A percentile compares a stretch with the other conserved stretches of the same genome.
phyloP scores from a whole-genome alignment of 2,888 invertebrate genomes.

The Digitonthophagus gazella region DNA sequence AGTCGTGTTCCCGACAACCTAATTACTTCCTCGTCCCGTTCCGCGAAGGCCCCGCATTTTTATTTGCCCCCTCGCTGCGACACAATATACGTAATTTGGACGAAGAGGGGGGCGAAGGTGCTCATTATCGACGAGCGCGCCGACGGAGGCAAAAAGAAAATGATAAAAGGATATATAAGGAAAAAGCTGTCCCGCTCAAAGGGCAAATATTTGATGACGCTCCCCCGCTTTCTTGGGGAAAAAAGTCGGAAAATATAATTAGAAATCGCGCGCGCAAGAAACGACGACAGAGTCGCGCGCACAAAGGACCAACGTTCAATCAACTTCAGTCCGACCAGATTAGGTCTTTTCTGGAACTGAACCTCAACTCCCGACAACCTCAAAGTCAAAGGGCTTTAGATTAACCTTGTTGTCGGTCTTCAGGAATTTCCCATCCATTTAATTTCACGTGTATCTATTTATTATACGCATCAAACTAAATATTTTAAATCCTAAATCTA shows the following conservation, averaged over 20 bases:
- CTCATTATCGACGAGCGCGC: conserved; percentile 12
- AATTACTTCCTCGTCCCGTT: conserved; percentile 47
- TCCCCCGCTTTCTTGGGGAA: conserved; percentile 35
- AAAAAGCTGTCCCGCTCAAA: conserved; percentile 24
- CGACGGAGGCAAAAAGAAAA: conserved; percentile 20
- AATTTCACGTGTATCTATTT: too few relatives aligned
- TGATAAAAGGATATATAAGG: conserved; percentile 47
- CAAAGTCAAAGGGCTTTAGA: too few relatives aligned
- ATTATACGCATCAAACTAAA: too few relatives aligned
- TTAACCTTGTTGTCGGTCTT: too few relatives aligned
- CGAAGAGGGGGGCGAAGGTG: conserved; percentile 21
- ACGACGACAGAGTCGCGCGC: conserved; percentile 25
- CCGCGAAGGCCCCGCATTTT: conserved; percentile 42
- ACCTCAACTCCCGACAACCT: too few relatives aligned
- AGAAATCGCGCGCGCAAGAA: conserved; percentile 45
- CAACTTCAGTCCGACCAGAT: conserved; percentile 1
- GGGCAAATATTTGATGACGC: conserved; percentile 42
- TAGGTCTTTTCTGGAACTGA: neutral
- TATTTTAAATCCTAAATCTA: too few relatives aligned
- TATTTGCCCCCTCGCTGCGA: conserved; percentile 49
- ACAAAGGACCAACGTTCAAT: conserved; percentile 26
- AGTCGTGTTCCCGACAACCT: conserved; percentile 57
- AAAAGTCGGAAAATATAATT: conserved; percentile 47
- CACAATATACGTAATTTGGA: conserved; percentile 51
- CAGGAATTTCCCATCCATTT: too few relatives aligned